Evolutionary conservation across 2,797 vertebrate species (phyloP).

Genomic region (Sciurus carolinensis): DNA sequence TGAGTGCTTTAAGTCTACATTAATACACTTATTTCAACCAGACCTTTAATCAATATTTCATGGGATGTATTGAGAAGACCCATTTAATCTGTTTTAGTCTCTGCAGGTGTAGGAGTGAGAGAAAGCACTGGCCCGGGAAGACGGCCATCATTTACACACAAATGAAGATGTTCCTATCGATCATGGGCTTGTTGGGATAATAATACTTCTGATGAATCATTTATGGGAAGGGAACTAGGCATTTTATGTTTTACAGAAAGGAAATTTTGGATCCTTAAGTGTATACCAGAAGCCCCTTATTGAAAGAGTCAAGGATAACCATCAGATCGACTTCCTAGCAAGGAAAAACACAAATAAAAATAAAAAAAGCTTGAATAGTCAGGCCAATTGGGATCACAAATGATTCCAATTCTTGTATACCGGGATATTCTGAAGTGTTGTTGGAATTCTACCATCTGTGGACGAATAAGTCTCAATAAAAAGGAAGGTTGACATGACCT

Average conservation of each 20-base stretch:
- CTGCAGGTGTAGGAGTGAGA: conserved; percentile 71
- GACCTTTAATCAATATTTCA: conserved; percentile 93
- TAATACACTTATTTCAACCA: conserved; percentile 90
- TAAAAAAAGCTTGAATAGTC: background rate
- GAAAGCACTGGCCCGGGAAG: conserved; percentile 65
- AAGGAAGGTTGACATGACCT: background rate
- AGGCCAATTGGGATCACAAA: background rate
- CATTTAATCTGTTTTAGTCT: conserved; percentile 86
- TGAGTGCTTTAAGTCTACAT: conserved; percentile 90
- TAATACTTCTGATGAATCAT: conserved; percentile 80
- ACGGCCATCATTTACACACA: conserved; percentile 74
- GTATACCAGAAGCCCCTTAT: conserved; percentile 6
- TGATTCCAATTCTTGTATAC: background rate
- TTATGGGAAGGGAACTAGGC: conserved; percentile 74
- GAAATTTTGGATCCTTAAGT: conserved; percentile 61
- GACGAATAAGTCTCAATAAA: background rate
- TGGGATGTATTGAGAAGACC: conserved; percentile 88
- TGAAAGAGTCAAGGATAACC: conserved; percentile 50
- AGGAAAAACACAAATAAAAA: conserved; percentile 19
- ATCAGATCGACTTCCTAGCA: background rate
- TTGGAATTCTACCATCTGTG: background rate
- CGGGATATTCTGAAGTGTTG: background rate
- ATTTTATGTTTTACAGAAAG: conserved; percentile 73
- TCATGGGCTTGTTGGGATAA: conserved; percentile 73
- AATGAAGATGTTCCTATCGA: conserved; percentile 86